Conservation (phyloP, 2,113 vertebrate species). For the Corvus cornix region DNA sequence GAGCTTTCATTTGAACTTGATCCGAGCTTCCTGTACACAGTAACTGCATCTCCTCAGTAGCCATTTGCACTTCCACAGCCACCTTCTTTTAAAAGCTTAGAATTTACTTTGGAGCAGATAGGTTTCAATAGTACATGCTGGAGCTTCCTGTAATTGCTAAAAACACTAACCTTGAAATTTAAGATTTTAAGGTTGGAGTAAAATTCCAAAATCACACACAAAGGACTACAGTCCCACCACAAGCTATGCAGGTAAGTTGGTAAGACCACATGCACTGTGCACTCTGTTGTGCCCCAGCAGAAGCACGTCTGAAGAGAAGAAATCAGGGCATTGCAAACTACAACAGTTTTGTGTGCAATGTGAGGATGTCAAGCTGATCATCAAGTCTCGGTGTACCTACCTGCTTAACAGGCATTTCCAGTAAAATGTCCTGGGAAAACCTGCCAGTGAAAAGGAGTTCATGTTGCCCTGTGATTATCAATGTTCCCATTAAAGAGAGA, state of each 20-base stretch:
- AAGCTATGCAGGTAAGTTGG: not conserved
- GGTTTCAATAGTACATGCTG: conserved; percentile 14
- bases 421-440: not conserved
- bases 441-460: not conserved
- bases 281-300: not conserved
- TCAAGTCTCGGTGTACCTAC: not conserved
- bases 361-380: not conserved
- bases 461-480: not conserved
- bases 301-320: not conserved
- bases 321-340: not conserved
- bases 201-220: conserved; percentile 32
- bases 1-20: conserved; percentile 66
- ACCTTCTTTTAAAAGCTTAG: conserved; percentile 49
- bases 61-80: conserved; percentile 38
- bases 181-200: conserved; percentile 36
- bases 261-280: not conserved
- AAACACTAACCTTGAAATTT: conserved; percentile 52
- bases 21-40: conserved; percentile 60
- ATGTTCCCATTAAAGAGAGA: not conserved
- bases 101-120: conserved; percentile 34
- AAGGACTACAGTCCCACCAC: conserved; percentile 28
- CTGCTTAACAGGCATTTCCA: not conserved
- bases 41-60: conserved; percentile 51
- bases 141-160: conserved; percentile 51
- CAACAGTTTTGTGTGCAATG: not conserved